These are phyloP conservation scores for Helicolenus hilgendorfi DNA, from an alignment of 2,797 vertebrate genomes.

Conservation along the genomic window DNA sequence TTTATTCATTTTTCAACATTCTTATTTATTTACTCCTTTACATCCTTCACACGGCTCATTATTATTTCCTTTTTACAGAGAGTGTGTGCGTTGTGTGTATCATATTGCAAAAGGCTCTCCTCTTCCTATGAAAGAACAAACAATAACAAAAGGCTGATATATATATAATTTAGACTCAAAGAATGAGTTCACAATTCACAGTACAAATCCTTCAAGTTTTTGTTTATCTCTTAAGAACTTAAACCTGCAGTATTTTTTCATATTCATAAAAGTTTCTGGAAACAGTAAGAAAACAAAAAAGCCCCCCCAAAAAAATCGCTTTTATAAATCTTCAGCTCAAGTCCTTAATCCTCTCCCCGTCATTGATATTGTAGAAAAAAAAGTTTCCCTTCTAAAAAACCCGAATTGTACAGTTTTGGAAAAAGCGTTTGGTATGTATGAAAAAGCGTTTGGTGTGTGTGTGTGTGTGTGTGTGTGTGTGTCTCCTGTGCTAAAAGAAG, in stretches of 20 bases:
- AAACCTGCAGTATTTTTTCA: constrained; percentile 90
- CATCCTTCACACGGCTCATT: constrained; percentile 96
- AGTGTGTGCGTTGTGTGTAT: constrained; percentile 90
- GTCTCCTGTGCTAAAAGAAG: constrained; percentile 97
- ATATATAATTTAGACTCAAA: constrained; percentile 93
- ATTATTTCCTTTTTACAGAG: constrained; percentile 91
- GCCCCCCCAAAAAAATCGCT: constrained; percentile 68
- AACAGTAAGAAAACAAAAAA: constrained; percentile 90
- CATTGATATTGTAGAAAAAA: constrained; percentile 82
- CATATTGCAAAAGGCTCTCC: constrained; percentile 89
- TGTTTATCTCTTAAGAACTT: constrained; percentile 89
- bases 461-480: constrained; percentile 36
- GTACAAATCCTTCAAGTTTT: constrained; percentile 98
- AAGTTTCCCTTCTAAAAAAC: constrained; percentile 89
- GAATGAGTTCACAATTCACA: constrained; percentile 99
- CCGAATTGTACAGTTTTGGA: not conserved
- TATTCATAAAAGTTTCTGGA: constrained; percentile 90
- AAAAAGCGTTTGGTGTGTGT: constrained; percentile 60
- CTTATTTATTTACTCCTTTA: constrained; percentile 93
- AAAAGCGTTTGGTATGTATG: constrained; percentile 64
- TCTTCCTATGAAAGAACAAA: constrained; percentile 88
- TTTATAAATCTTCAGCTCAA: constrained; percentile 93
- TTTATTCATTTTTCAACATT: constrained; percentile 95
- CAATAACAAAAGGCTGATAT: constrained; percentile 91
- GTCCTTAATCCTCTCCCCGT: constrained; percentile 86